Conservation (phyloP, 1,140 invertebrate species). For the Bombus picipes region DNA sequence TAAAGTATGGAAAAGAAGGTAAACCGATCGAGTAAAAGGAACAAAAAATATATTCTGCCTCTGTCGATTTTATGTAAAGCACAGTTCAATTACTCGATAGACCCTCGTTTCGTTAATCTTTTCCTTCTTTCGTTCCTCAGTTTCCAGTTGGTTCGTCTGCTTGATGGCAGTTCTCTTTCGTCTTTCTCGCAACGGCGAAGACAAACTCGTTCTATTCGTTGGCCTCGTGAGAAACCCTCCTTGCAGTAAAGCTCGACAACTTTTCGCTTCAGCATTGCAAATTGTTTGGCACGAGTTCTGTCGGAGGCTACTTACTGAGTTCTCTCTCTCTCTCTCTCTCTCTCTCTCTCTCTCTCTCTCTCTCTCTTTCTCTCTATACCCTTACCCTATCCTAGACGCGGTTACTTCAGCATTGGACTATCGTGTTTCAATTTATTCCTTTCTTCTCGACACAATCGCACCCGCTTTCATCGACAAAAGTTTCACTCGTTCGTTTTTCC, state of each 20-base stretch:
- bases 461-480: constrained; percentile 10
- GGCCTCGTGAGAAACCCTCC: constrained; percentile 42
- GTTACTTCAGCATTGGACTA: constrained; percentile 40
- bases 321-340: neutral
- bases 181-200: constrained; percentile 27
- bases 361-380: neutral
- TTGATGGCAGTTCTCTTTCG: constrained; percentile 17
- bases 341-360: too few relatives aligned
- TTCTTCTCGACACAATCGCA: constrained; percentile 27
- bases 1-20: too few relatives aligned
- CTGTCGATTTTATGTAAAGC: neutral
- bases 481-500: neutral
- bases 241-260: constrained; percentile 69
- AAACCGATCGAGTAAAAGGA: too few relatives aligned
- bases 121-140: constrained; percentile 33
- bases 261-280: constrained; percentile 80
- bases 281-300: constrained; percentile 77
- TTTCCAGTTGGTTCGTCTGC: constrained; percentile 15
- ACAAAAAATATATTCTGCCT: neutral
- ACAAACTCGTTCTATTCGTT: constrained; percentile 34
- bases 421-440: constrained; percentile 71
- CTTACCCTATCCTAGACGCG: constrained; percentile 44
- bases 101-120: constrained; percentile 31
- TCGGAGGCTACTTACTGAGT: constrained; percentile 54
- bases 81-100: constrained; percentile 34